Evolutionary conservation across 1,140 invertebrate species (phyloP).

Genomic region (Idris sp.): DNA sequence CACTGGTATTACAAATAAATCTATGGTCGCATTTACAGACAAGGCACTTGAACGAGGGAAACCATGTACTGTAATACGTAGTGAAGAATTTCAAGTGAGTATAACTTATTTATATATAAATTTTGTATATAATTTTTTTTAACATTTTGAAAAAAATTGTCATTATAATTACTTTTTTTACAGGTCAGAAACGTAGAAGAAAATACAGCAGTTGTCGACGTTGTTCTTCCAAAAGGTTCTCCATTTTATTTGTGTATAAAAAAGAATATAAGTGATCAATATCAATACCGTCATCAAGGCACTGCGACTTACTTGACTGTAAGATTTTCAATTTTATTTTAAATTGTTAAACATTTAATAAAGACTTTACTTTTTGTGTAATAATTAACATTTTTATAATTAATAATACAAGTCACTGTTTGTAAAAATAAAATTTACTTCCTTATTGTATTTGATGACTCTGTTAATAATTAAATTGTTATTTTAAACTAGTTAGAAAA

Average conservation of each 20-base stretch:
- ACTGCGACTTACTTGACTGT: conserved; percentile 78
- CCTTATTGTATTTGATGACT: too few species aligned
- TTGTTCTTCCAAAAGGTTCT: conserved; percentile 80
- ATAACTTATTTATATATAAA: too few species aligned
- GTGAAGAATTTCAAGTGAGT: conserved; percentile 72
- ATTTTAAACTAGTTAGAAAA: conserved; percentile 4
- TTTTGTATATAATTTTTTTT: too few species aligned
- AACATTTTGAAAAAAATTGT: too few species aligned
- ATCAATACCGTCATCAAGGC: conserved; percentile 83
- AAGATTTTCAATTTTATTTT: conserved; percentile 55
- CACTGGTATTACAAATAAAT: conserved; percentile 81
- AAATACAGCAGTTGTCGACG: conserved; percentile 79
- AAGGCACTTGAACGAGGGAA: conserved; percentile 76
- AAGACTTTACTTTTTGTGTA: too few species aligned
- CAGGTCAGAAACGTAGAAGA: conserved; percentile 77
- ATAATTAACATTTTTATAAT: too few species aligned
- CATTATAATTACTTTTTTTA: too few species aligned
- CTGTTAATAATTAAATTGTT: too few species aligned
- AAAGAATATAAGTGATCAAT: conserved; percentile 67
- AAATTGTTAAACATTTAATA: too few species aligned
- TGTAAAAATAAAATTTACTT: too few species aligned
- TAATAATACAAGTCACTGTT: too few species aligned
- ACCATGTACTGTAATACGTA: conserved; percentile 76
- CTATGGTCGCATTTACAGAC: conserved; percentile 85
- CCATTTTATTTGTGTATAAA: conserved; percentile 85